Evolutionary conservation across 2,888 invertebrate genomes (phyloP).

Genomic region (Xanthorhoe spadicearia): DNA sequence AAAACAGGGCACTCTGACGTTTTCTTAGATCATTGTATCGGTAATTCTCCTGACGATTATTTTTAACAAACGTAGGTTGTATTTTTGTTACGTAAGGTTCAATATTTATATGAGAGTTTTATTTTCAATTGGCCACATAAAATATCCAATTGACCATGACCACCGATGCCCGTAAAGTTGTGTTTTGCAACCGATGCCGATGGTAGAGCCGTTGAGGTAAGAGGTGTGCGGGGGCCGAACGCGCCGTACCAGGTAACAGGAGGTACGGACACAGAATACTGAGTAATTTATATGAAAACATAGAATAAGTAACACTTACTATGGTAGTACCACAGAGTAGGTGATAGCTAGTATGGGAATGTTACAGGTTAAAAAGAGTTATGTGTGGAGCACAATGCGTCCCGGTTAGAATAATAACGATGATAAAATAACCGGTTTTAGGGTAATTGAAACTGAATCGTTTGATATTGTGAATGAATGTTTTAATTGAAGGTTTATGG

Average conservation of each 20-base stretch:
- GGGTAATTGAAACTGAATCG: slow-evolving; percentile 15
- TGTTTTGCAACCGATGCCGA: slow-evolving; percentile 26
- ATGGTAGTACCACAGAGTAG: slow-evolving; percentile 15
- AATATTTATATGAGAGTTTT: not conserved
- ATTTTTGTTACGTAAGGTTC: too few relatives aligned
- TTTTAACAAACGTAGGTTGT: too few relatives aligned
- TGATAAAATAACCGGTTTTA: slow-evolving; percentile 33
- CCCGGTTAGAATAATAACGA: slow-evolving; percentile 34
- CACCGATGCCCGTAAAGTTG: slow-evolving; percentile 27
- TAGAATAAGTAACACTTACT: slow-evolving; percentile 24
- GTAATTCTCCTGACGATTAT: too few relatives aligned
- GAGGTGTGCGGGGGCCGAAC: slow-evolving; percentile 49
- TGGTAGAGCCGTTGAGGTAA: slow-evolving; percentile 3
- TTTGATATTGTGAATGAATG: slow-evolving; percentile 25
- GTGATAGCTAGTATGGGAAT: slow-evolving; percentile 2
- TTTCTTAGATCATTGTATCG: too few relatives aligned
- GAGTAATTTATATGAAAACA: slow-evolving; percentile 20
- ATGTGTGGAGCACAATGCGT: slow-evolving; percentile 24
- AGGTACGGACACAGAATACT: slow-evolving; percentile 67
- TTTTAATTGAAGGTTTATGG: slow-evolving; percentile 1
- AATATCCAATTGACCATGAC: slow-evolving; percentile 38
- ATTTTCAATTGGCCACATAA: slow-evolving; percentile 16
- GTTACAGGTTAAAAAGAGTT: slow-evolving; percentile 19
- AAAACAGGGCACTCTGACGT: too few relatives aligned
- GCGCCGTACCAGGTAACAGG: slow-evolving; percentile 82